phyloP scores from a whole-genome alignment of 2,113 vertebrate species.

The Phalacrocorax carbo region DNA sequence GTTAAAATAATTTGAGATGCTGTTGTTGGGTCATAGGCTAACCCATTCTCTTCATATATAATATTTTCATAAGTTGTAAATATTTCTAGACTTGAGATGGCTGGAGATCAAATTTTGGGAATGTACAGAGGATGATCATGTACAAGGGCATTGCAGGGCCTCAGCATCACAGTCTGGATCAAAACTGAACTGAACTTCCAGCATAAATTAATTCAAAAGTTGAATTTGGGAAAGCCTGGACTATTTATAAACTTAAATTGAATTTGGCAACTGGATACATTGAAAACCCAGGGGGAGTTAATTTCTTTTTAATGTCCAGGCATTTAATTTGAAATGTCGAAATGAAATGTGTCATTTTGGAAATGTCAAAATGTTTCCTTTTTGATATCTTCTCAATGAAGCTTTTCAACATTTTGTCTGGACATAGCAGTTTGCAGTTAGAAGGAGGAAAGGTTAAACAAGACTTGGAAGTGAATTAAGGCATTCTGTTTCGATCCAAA shows the following conservation, averaged over 20 bases:
- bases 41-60: not conserved
- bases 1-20: conserved; percentile 57
- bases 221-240: not conserved
- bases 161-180: not conserved
- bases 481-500: not conserved
- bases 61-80: conserved; percentile 5
- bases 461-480: not conserved
- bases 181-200: not conserved
- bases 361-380: conserved; percentile 50
- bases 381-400: conserved; percentile 29
- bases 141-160: not conserved
- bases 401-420: conserved; percentile 36
- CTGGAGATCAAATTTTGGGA: not conserved
- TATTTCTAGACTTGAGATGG: conserved; percentile 4
- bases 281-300: not conserved
- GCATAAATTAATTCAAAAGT: not conserved
- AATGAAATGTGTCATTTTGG: conserved; percentile 47
- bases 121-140: not conserved
- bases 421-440: not conserved
- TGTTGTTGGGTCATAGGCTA: conserved; percentile 35
- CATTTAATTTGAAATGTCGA: conserved; percentile 26
- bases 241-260: conserved; percentile 5
- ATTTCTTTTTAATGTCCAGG: conserved; percentile 52
- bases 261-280: not conserved
- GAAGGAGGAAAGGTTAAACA: conserved; percentile 17